These are phyloP conservation scores for Sialis fuliginosa DNA, from an alignment of 2,888 invertebrate species.

Conservation along the genomic window DNA sequence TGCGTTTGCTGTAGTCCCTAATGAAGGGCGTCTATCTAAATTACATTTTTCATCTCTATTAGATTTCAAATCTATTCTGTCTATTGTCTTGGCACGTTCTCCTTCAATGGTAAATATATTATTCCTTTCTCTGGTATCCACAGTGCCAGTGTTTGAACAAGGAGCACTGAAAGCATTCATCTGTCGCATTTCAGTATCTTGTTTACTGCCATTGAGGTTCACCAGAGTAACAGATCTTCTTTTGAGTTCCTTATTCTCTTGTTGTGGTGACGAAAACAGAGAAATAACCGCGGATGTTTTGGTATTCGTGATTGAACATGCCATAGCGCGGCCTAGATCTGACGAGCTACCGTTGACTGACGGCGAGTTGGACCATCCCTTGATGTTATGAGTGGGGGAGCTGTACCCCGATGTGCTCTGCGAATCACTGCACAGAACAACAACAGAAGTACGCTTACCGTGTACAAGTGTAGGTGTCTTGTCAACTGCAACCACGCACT, in stretches of 20 bases:
- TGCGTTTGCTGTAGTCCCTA: slow-evolving; percentile 5
- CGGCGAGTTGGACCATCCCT: slow-evolving; percentile 24
- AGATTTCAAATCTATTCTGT: slow-evolving; percentile 3
- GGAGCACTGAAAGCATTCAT: slow-evolving; percentile 9
- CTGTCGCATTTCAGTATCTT: background rate
- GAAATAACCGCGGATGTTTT: slow-evolving; percentile 27
- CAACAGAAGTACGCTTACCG: slow-evolving; percentile 15
- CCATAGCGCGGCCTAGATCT: slow-evolving; percentile 19
- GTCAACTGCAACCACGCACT: slow-evolving; percentile 18
- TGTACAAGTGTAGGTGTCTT: slow-evolving; percentile 15
- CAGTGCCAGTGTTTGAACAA: slow-evolving; percentile 5
- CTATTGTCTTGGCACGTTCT: slow-evolving; percentile 1
- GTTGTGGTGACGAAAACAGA: slow-evolving; percentile 16
- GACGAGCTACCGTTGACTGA: slow-evolving; percentile 23
- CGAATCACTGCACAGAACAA: slow-evolving; percentile 22
- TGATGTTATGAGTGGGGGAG: slow-evolving; percentile 22
- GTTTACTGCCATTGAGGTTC: slow-evolving; percentile 21
- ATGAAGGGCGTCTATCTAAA: slow-evolving; percentile 8
- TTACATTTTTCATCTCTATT: slow-evolving; percentile 3
- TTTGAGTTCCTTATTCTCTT: slow-evolving; percentile 13
- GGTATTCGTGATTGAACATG: slow-evolving; percentile 26
- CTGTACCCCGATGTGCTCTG: slow-evolving; percentile 32
- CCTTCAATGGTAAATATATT: slow-evolving; percentile 4
- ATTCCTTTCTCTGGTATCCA: slow-evolving; percentile 6
- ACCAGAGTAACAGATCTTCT: slow-evolving; percentile 25